These are phyloP conservation scores for Mesochorus sp. DNA, from an alignment of 2,888 invertebrate species.

Conservation along the genomic window DNA sequence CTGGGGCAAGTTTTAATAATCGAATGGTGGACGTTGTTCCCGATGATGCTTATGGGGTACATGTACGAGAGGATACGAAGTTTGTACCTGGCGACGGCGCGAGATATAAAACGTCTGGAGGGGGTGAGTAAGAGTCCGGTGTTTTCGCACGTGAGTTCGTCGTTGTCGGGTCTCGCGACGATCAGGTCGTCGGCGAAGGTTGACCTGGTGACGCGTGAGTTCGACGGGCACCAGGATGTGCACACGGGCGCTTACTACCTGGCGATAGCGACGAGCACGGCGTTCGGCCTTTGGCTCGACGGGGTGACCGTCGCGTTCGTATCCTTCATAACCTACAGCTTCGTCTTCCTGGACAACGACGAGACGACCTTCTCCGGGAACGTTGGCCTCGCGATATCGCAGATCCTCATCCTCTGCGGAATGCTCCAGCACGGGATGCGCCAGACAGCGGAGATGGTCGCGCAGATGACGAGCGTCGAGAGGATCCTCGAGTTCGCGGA, in stretches of 20 bases:
- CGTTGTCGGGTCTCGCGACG: constrained; percentile 92
- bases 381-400: constrained; percentile 89
- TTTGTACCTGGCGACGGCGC: constrained; percentile 88
- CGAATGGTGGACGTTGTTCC: constrained; percentile 87
- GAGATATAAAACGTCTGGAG: constrained; percentile 88
- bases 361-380: constrained; percentile 85
- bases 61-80: constrained; percentile 86
- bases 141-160: constrained; percentile 94
- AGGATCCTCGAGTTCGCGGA: constrained; percentile 90
- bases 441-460: constrained; percentile 89
- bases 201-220: constrained; percentile 88
- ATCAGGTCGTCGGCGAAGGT: constrained; percentile 91
- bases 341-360: constrained; percentile 85
- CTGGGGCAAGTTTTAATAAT: constrained; percentile 88
- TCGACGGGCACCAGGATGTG: constrained; percentile 88
- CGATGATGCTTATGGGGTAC: constrained; percentile 85
- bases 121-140: constrained; percentile 89
- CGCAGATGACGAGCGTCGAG: constrained; percentile 92
- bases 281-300: constrained; percentile 87
- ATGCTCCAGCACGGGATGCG: constrained; percentile 92
- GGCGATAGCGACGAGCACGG: constrained; percentile 85
- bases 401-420: constrained; percentile 89
- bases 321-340: constrained; percentile 85
- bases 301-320: constrained; percentile 86
- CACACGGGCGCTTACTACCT: constrained; percentile 87